Evolutionary conservation across 2,888 invertebrate genomes (phyloP), one percentile per base, ranked within the genome.

Genomic region (Tyria jacobaeae): DNA sequence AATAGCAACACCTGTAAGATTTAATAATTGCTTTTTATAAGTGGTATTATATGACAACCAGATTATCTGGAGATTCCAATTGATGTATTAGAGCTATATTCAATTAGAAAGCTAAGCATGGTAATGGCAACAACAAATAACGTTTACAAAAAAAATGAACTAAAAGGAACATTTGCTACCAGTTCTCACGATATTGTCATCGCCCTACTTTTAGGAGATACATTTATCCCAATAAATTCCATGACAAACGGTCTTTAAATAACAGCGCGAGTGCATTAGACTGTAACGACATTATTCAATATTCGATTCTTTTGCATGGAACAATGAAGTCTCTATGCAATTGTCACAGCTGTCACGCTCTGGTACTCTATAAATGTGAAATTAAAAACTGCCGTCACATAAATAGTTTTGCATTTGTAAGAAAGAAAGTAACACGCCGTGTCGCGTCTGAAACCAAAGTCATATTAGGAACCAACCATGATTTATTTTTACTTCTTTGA

Each of bases 201-300:
- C 68, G 71, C 73, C 78, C 78, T 57, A 78, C 62, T 79, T 78
- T 68, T 66, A 70, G 62, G 68, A 77, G 66, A 73, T 62, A 62
- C 64, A 62, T 68, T 65, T 79, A 78, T 79, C 78, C 78, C 75
- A 79, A 82, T 84, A 81, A 79, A 79, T 76, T 78, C 71, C 64
- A 71, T 80, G 76, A 82, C 82, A 83, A 86, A 84, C 77, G 81
- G 78, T 78, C 71, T 62, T 65, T 65, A 68, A 76, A 84, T 83
- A 84, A 85, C 80, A 78, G 71, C 64, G 69, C 77, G 81, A 80
- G 74, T 78, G 82, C 81, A 78, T 84, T 84, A 80, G 82, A 82
- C 81, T 81, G 84, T 85, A 84, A 83, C 85, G 78, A 77, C 80
- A 85, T 82, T 82, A 87, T 86, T 86, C 78, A 78, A 85, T 83